Conservation (phyloP, 2,797 vertebrate species). For the Intellagama lesueurii region DNA sequence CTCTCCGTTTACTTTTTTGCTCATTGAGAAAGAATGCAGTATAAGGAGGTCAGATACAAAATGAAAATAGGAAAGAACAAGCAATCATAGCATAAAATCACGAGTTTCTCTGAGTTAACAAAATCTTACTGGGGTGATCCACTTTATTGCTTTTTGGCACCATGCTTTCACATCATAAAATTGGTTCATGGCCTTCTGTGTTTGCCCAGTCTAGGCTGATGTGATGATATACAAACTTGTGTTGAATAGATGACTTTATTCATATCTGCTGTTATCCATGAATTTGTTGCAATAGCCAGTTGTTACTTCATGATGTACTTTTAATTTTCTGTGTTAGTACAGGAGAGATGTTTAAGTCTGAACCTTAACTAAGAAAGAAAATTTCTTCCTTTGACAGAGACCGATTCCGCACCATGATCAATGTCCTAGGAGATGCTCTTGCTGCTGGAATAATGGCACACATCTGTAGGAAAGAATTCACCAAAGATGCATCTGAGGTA, state of each 20-base stretch:
- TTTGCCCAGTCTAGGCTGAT: neutral
- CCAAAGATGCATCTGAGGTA: slow-evolving; percentile 91
- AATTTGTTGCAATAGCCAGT: neutral
- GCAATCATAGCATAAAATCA: neutral
- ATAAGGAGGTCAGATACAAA: neutral
- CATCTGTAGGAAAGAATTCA: slow-evolving; percentile 95
- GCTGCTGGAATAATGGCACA: slow-evolving; percentile 98
- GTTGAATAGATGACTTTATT: neutral
- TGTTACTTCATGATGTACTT: neutral
- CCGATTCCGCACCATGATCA: slow-evolving; percentile 98
- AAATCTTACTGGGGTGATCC: neutral
- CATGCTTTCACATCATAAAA: neutral
- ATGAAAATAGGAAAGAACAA: neutral
- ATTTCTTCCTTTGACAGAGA: slow-evolving; percentile 81
- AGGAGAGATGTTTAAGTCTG: neutral
- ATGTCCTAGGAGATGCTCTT: slow-evolving; percentile 94
- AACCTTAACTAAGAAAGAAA: neutral
- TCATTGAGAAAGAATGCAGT: neutral
- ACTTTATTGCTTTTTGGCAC: neutral
- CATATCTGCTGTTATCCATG: neutral
- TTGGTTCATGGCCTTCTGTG: neutral
- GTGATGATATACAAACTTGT: neutral
- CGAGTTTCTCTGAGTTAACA: neutral
- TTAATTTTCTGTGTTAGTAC: neutral
- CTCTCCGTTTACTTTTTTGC: neutral